Evolutionary conservation across 2,888 invertebrate species (phyloP), one percentile per base, ranked within the genome.

Genomic region (Caenorhabditis wallacei): DNA sequence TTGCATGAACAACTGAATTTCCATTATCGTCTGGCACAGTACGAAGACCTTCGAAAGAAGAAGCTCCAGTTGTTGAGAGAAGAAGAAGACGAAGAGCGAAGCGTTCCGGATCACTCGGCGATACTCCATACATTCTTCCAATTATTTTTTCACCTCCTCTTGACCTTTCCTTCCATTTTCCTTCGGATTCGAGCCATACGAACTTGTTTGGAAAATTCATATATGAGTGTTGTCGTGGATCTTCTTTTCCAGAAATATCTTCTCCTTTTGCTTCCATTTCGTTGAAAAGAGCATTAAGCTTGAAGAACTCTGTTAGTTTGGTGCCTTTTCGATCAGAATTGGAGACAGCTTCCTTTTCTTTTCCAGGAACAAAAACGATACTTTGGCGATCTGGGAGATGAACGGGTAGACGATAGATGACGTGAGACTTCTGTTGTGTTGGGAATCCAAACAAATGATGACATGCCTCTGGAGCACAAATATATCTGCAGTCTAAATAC

Each of bases 391-490:
- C 48, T 1, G 64, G 64, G 10, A 64, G 48, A 48, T 64, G 64
- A 18, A 64, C 11, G n/a, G 48, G 18, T 11, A 64, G 64, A 1
- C 64, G 26, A 18, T 64, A 64, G 51, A 64, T 18, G 4, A 10
- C 30, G 18, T 64, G 46, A 48, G 48, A 48, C 4, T 48, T 48
- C n/a, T 18, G 13, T 48, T 64, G 64, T 16, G 48, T 48, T 1
- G 24, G 30, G 30, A 71, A 90, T 69, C 88, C 76, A 26, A 74
- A 72, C 3, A 78, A 30, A 8, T 72, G 76, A 43, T 81, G 78
- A n/a, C 70, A n/a, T 10, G 79, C 83, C 24, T 85, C 83, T 1
- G 80, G 83, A 2, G 83, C 68, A 48, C 80, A 84, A 11, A 85
- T 46, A 40, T 85, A 85, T 16, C 85, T 61, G 8, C 72, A 56